A percentile compares a stretch with the other conserved stretches of the same genome.
These are phyloP conservation scores for Apteryx mantelli DNA, from an alignment of 2,113 vertebrate genomes.

Conservation along the genomic window DNA sequence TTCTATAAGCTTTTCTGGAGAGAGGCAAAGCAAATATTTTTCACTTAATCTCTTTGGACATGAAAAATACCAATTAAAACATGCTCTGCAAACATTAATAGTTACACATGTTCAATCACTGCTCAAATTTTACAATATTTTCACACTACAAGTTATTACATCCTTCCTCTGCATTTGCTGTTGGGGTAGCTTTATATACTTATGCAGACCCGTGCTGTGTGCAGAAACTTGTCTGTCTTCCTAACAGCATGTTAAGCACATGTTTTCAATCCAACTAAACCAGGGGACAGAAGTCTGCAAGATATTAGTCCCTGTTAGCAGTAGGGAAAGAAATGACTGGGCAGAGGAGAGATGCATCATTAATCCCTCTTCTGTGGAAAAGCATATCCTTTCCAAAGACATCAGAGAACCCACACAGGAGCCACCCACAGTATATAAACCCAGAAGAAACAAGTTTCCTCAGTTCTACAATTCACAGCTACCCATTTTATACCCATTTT, in stretches of 20 bases:
- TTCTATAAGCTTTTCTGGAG: neutral
- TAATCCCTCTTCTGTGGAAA: neutral
- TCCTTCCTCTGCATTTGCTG: neutral
- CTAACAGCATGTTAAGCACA: neutral
- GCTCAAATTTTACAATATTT: neutral
- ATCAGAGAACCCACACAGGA: neutral
- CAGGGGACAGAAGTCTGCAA: neutral
- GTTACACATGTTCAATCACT: neutral
- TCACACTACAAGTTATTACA: neutral
- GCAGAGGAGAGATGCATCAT: neutral
- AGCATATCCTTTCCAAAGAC: accelerated
- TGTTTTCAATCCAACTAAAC: neutral
- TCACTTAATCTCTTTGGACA: neutral
- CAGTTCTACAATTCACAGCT: accelerated
- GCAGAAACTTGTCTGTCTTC: neutral
- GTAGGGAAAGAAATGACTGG: neutral
- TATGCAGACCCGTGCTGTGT: neutral
- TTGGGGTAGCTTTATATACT: neutral
- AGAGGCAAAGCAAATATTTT: neutral
- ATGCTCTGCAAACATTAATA: neutral
- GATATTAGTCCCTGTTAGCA: neutral
- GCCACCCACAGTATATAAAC: neutral
- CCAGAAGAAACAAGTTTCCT: neutral
- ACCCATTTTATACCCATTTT: neutral
- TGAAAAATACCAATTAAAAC: neutral